phyloP scores from a whole-genome alignment of 2,888 invertebrate genomes.

The Apamea epomidion region DNA sequence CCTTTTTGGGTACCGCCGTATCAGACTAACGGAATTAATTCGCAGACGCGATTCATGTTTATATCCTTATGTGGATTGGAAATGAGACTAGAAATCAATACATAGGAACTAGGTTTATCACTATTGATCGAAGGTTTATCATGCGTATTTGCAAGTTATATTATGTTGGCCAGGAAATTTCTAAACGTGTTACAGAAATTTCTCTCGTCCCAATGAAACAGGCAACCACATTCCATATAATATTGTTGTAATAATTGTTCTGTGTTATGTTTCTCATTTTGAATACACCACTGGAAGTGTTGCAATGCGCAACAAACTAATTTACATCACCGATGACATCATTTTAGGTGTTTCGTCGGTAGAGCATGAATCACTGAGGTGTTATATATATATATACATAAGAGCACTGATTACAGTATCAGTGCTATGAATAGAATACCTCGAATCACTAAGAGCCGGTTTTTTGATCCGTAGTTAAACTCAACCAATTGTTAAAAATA shows the following conservation, averaged over 20 bases:
- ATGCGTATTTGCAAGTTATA: constrained; percentile 1
- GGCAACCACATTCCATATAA: constrained; percentile 32
- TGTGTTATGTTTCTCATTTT: constrained; percentile 39
- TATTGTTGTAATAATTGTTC: constrained; percentile 36
- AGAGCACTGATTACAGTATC: not conserved
- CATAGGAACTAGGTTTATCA: constrained; percentile 3
- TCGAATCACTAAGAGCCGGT: not conserved
- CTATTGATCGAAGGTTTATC: too few relatives aligned
- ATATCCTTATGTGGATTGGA: constrained; percentile 25
- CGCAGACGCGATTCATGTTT: constrained; percentile 28
- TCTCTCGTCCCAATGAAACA: constrained; percentile 30
- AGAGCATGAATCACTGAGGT: constrained; percentile 52
- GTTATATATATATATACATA: too few relatives aligned
- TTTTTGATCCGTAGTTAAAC: too few relatives aligned
- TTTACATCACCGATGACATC: constrained; percentile 61
- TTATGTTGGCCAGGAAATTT: not conserved
- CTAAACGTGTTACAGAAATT: constrained; percentile 32
- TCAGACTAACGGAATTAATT: constrained; percentile 25
- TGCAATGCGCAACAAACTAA: constrained; percentile 47
- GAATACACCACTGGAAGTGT: constrained; percentile 47
- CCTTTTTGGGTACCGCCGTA: constrained; percentile 64
- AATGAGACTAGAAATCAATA: constrained; percentile 32
- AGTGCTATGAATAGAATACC: not conserved
- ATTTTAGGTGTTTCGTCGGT: constrained; percentile 47
- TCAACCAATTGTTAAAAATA: too few relatives aligned